Evolutionary conservation across 2,113 vertebrate species (phyloP).

Genomic region (Genyomyrus donnyi): DNA sequence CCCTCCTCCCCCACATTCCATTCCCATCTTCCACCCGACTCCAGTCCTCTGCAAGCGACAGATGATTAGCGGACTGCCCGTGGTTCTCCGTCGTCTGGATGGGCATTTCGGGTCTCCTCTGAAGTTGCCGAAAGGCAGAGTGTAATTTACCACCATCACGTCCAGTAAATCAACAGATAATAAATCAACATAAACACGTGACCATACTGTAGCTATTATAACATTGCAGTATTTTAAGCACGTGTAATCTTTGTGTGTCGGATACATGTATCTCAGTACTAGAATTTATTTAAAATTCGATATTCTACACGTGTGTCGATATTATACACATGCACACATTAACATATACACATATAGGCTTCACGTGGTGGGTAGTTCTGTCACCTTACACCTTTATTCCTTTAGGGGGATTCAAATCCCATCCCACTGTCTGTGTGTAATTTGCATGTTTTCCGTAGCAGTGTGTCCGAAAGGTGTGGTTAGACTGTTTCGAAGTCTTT

Average conservation of each 20-base stretch:
- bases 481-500: neutral
- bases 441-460: neutral
- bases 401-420: neutral
- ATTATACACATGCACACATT: neutral
- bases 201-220: neutral
- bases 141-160: neutral
- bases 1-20: neutral
- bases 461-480: neutral
- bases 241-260: neutral
- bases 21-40: neutral
- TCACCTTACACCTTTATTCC: neutral
- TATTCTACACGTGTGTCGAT: neutral
- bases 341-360: neutral
- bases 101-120: neutral
- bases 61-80: slow-evolving; percentile 14
- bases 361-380: neutral
- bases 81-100: neutral
- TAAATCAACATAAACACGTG: neutral
- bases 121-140: neutral
- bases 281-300: neutral
- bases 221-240: neutral
- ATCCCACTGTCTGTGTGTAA: neutral
- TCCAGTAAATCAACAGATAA: neutral
- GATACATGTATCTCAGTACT: neutral
- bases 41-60: slow-evolving; percentile 17